Conservation (phyloP, 2,797 vertebrate genomes). For the Argyrosomus regius region DNA sequence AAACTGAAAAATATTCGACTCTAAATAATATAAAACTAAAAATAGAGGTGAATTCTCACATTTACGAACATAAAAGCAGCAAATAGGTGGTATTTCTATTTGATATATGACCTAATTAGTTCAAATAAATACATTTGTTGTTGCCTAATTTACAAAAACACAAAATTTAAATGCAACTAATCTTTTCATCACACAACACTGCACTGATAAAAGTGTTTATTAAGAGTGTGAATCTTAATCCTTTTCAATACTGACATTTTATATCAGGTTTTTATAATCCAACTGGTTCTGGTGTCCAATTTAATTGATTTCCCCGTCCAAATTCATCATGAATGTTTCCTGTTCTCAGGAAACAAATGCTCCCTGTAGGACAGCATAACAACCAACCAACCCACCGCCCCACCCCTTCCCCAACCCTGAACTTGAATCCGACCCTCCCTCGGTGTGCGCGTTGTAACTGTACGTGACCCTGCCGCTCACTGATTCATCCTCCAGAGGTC, state of each 20-base stretch:
- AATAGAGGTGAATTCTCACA: neutral
- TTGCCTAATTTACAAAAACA: neutral
- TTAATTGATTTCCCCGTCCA: slow-evolving; percentile 55
- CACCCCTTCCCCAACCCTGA: slow-evolving; percentile 42
- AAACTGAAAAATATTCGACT: neutral
- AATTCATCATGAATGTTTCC: slow-evolving; percentile 33
- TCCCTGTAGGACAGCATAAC: slow-evolving; percentile 58
- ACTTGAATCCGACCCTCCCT: slow-evolving; percentile 66
- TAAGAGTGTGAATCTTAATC: neutral
- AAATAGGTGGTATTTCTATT: neutral
- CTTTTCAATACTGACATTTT: neutral
- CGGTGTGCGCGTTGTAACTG: slow-evolving; percentile 50
- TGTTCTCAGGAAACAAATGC: slow-evolving; percentile 58
- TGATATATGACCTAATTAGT: neutral
- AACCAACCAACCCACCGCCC: neutral
- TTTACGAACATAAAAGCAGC: neutral
- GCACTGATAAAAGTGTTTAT: neutral
- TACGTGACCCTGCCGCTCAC: slow-evolving; percentile 75
- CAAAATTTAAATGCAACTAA: neutral
- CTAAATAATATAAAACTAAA: neutral
- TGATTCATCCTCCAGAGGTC: slow-evolving; percentile 80
- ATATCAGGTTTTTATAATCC: neutral
- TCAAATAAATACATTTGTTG: too few relatives aligned
- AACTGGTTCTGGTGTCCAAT: neutral
- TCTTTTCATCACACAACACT: neutral